Percentiles rank a stretch among this genome's conserved stretches.
Evolutionary conservation across 2,797 vertebrate genomes (phyloP).

Genomic region (Taeniopygia guttata): DNA sequence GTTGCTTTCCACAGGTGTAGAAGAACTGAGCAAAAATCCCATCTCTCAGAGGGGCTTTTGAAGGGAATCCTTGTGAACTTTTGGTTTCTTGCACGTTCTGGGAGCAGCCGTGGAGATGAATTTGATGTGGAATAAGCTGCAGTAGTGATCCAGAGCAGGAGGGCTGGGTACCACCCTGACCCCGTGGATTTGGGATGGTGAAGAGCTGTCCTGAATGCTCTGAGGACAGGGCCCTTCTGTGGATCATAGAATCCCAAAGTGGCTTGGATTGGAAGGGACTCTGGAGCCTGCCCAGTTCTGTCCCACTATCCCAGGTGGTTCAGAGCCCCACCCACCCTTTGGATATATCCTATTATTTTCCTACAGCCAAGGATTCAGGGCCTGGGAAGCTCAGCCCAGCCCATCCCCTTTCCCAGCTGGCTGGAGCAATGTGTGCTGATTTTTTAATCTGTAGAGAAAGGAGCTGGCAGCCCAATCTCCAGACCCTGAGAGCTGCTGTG

Average conservation of each 20-base stretch:
- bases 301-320: background rate
- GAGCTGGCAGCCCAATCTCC: background rate
- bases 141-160: background rate
- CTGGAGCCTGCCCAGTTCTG: background rate
- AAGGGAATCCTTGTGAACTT: background rate
- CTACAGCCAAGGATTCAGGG: background rate
- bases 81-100: accelerated
- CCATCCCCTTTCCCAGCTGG: background rate
- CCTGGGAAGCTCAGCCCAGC: background rate
- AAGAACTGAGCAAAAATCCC: background rate
- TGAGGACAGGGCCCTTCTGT: background rate
- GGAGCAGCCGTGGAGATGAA: background rate
- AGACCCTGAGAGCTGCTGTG: background rate
- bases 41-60: accelerated
- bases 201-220: background rate
- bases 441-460: background rate
- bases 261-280: background rate
- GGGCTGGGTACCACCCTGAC: background rate
- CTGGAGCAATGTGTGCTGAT: background rate
- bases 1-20: background rate
- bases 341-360: background rate
- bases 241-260: background rate
- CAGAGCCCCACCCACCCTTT: background rate
- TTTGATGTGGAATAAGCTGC: background rate
- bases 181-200: background rate